Evolutionary conservation across 1,140 invertebrate species (phyloP), one percentile per base, ranked within the genome.

Genomic region (Danaus plexippus): DNA sequence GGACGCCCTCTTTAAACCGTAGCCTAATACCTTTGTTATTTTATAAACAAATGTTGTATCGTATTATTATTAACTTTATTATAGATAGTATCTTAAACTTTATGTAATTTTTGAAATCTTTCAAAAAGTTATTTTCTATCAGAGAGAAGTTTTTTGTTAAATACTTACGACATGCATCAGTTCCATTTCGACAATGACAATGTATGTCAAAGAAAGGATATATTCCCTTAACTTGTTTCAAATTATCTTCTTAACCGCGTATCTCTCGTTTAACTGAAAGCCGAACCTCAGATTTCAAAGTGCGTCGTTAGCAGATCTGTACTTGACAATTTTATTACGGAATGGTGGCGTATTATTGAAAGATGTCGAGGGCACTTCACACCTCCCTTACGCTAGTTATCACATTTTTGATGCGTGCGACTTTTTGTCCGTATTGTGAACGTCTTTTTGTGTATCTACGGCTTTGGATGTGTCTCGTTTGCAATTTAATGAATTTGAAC

Each of bases 311-410:
- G 80, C 81, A 80, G 68, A 77, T 81, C 67, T 71, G 61, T 57
- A 59, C 71, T 76, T 76, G 79, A 80, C 75, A 73, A 78, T 76
- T 85, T 85, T 81, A 81, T 83, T 85, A 72, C 77, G 65, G 75
- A 72, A 66, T 71, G 67, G 61, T 57, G 63, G 64, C 59, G 67
- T 67, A 66, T 74, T 82, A 77, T 81, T 82, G 74, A 68, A 69
- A 69, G 59, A 63, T 43, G 58, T 72, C 52, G 54, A 85, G 77
- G 13, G 67, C 72, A 56, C 79, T 85, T 72, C 63, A 51, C 73
- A 74, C 68, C 66, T 80, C 77, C 81, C 77, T 80, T 62, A 75
- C 77, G 74, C 78, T 81, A 85, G 81, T 85, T 85, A 85, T 78
- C 75, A 76, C 71, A 74, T 78, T 81, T 81, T 75, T 80, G 78